Percentiles rank a stretch among this genome's conserved stretches.
These are phyloP conservation scores for Tetropium fuscum DNA, from an alignment of 2,888 invertebrate species.

Conservation along the genomic window DNA sequence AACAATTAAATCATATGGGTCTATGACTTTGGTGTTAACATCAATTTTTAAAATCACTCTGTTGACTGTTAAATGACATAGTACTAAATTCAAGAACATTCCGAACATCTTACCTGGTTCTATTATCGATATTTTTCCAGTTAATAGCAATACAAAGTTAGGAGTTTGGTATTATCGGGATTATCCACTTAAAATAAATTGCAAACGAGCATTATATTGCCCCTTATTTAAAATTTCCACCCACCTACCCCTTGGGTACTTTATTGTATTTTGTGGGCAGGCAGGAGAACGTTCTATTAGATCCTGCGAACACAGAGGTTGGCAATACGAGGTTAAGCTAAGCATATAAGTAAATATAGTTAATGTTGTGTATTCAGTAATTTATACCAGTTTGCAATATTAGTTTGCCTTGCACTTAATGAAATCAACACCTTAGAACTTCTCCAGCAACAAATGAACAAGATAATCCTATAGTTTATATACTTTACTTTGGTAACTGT, in stretches of 20 bases:
- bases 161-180: constrained; percentile 7
- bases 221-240: constrained; percentile 45
- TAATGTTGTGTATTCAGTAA: constrained; percentile 62
- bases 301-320: constrained; percentile 28
- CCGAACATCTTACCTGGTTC: no score
- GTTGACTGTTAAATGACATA: no score
- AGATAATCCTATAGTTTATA: constrained; percentile 46
- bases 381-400: constrained; percentile 60
- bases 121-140: no score
- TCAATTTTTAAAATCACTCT: no score
- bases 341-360: constrained; percentile 61
- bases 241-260: constrained; percentile 41
- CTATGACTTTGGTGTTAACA: no score
- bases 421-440: constrained; percentile 62
- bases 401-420: constrained; percentile 63
- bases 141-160: not conserved
- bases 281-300: constrained; percentile 27
- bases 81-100: no score
- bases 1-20: no score
- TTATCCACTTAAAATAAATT: constrained; percentile 8
- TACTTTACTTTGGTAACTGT: constrained; percentile 1
- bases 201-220: constrained; percentile 35
- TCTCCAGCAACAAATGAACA: constrained; percentile 56
- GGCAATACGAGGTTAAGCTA: constrained; percentile 37
- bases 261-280: constrained; percentile 39